A percentile compares a stretch with the other conserved stretches of the same genome.
Conservation (phyloP, 2,113 vertebrate species). For the Silurus asotus region DNA sequence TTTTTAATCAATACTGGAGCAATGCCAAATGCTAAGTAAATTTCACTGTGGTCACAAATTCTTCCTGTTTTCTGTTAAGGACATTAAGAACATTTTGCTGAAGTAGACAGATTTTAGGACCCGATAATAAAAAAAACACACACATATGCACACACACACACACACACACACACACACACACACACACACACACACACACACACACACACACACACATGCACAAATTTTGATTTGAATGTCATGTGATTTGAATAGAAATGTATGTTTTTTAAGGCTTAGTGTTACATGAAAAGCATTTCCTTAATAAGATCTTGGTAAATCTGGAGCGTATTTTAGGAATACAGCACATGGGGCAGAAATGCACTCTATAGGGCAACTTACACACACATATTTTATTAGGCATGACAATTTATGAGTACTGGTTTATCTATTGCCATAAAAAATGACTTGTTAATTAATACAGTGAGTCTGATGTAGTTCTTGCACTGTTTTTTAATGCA, state of each 20-base stretch:
- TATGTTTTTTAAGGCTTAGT: background rate
- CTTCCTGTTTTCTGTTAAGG: background rate
- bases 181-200: background rate
- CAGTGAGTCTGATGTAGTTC: background rate
- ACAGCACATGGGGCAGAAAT: background rate
- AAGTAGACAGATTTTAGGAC: background rate
- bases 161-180: too few species aligned
- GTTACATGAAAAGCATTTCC: background rate
- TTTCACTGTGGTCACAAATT: background rate
- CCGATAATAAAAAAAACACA: background rate
- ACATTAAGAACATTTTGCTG: constrained; percentile 2
- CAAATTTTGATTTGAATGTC: background rate
- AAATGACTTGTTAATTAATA: background rate
- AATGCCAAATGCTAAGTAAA: background rate
- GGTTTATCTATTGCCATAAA: background rate
- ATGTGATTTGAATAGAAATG: background rate
- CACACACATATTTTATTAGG: background rate
- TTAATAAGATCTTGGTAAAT: background rate
- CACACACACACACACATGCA: background rate
- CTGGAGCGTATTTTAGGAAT: background rate
- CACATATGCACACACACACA: too few species aligned
- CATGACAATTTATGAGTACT: background rate
- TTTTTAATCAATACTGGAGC: background rate
- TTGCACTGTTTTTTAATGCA: background rate
- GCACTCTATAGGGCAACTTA: background rate